Percentiles rank a stretch among this genome's conserved stretches.
phyloP scores from a whole-genome alignment of 1,140 invertebrate genomes.

The Condylostylus longicornis region DNA sequence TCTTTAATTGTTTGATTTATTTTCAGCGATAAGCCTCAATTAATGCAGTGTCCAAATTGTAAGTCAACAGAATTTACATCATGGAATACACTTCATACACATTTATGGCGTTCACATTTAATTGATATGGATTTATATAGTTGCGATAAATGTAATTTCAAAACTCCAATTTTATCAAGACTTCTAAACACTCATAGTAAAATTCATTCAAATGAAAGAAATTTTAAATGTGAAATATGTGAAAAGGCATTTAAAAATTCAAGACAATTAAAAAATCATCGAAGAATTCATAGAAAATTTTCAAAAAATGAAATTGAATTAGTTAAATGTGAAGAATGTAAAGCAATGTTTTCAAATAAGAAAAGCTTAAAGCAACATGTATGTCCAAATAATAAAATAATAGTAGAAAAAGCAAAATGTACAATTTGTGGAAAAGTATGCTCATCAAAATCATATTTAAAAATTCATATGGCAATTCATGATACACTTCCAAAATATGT shows the following conservation, averaged over 20 bases:
- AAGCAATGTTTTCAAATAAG: slow-evolving; percentile 22
- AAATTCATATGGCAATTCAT: slow-evolving; percentile 52
- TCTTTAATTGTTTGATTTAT: neutral
- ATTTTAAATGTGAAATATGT: slow-evolving; percentile 48
- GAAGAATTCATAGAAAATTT: slow-evolving; percentile 36
- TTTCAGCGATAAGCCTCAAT: slow-evolving; percentile 19
- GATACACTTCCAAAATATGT: slow-evolving; percentile 65
- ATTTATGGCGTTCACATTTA: slow-evolving; percentile 58
- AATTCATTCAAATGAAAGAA: slow-evolving; percentile 47
- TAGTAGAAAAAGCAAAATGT: slow-evolving; percentile 42
- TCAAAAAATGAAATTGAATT: slow-evolving; percentile 37
- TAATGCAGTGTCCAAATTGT: slow-evolving; percentile 54
- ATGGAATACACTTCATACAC: slow-evolving; percentile 50
- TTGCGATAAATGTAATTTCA: slow-evolving; percentile 48
- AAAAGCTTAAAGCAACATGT: slow-evolving; percentile 25
- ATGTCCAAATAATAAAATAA: slow-evolving; percentile 17
- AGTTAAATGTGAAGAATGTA: slow-evolving; percentile 36
- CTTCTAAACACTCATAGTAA: slow-evolving; percentile 51
- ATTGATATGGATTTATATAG: slow-evolving; percentile 62
- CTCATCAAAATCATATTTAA: slow-evolving; percentile 43
- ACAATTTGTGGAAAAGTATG: slow-evolving; percentile 52
- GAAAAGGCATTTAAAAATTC: slow-evolving; percentile 61
- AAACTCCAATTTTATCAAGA: slow-evolving; percentile 44
- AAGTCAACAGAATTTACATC: slow-evolving; percentile 30
- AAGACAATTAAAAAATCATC: slow-evolving; percentile 55